These are phyloP conservation scores for Echinops telfairi DNA, from an alignment of 2,113 vertebrate species.

Conservation along the genomic window DNA sequence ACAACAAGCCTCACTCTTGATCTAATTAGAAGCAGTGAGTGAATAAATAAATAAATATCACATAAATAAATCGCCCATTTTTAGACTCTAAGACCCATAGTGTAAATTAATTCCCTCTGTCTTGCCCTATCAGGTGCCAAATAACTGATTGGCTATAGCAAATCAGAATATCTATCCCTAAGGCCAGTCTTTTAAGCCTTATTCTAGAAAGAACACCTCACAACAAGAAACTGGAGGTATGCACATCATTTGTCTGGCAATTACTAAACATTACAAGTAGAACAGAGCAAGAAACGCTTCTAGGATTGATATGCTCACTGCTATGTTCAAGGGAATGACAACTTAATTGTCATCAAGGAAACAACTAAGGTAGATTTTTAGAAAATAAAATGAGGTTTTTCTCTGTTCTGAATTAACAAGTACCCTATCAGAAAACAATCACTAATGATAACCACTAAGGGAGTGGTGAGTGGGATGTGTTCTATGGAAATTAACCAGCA, in stretches of 20 bases:
- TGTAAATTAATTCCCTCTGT: conserved; percentile 11
- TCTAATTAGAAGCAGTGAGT: conserved; percentile 50
- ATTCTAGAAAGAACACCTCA: conserved; percentile 20
- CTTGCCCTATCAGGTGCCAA: background rate
- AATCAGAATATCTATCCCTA: conserved; percentile 25
- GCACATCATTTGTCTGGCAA: conserved; percentile 5
- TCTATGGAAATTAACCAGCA: background rate
- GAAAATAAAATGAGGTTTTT: background rate
- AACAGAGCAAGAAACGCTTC: background rate
- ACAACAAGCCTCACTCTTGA: conserved; percentile 32
- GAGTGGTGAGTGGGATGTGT: background rate
- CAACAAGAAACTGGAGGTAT: background rate
- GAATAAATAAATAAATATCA: conserved; percentile 64
- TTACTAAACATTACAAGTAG: conserved; percentile 51
- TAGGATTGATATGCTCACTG: conserved; percentile 15
- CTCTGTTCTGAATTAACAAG: conserved; percentile 40
- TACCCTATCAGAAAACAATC: background rate
- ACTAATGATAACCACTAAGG: conserved; percentile 1
- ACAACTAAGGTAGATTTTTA: background rate
- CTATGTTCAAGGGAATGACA: conserved; percentile 20
- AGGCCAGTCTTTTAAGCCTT: conserved; percentile 33
- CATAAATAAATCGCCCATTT: conserved; percentile 38
- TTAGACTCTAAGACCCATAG: background rate
- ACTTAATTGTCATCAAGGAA: conserved; percentile 13
- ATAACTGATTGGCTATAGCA: conserved; percentile 20